Base-by-base conservation (phyloP, 2,888 invertebrate species). In the Elmis aenea region DNA sequence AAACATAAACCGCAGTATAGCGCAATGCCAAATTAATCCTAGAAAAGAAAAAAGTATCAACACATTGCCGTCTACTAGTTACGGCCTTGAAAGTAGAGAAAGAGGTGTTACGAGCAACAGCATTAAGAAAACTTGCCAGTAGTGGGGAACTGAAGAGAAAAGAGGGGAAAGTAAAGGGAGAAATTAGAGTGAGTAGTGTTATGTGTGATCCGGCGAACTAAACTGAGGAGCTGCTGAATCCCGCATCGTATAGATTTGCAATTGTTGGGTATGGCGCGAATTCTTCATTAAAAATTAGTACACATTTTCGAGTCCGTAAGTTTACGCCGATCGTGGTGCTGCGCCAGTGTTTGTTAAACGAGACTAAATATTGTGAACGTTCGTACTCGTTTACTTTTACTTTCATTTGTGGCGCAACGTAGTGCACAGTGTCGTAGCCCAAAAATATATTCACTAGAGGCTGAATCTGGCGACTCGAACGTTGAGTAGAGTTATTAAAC, bases 161-260 rank as follows among this genome's bases (percentile, higher is more conserved):
- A 64, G 66, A 63, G 66, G 66, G 68, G 66, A 67, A 68, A 68
- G 66, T 66, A 67, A 67, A 67, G 67, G 65, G 64, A 68, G 67
- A 68, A 68, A 68, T 68, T 67, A 63, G 63, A 64, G 57, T 57
- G 60, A 59, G 61, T 61, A 61, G 62, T 63, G 59, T 62, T 63
- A 62, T 61, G 62, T 58, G 62, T 56, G 62, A 60, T 61, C 60
- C 60, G 58, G 59, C 55, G 58, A 57, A 57, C 55, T 54, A 61
- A 59, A 59, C 55, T 51, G 21, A 37, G n/a, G n/a, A n/a, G n/a
- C n/a, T n/a, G n/a, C 33, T 24, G 27, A 38, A 16, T 41, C 37
- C 29, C 33, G 35, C 25, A 58, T 55, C 53, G 58, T 52, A 52
- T 46, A 43, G 46, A 52, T 57, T 55, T 45, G 48, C 47, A 51